A percentile compares a stretch with the other conserved stretches of the same genome.
phyloP scores from a whole-genome alignment of 2,113 vertebrate species.

The Sakesphorus luctuosus region DNA sequence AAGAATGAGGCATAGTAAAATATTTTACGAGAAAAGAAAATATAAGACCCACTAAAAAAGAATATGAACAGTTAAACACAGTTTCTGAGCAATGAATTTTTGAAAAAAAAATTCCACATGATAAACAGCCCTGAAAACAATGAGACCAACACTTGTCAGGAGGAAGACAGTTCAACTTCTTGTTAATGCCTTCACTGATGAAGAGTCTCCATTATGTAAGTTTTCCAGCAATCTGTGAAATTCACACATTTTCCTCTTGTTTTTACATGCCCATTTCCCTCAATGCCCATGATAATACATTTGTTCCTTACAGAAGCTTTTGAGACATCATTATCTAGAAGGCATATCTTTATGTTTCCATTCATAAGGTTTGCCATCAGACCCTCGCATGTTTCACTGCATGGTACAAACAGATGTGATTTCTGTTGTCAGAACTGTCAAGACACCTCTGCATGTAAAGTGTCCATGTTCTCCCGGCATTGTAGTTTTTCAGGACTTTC shows the following conservation, averaged over 20 bases:
- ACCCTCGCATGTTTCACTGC: not conserved
- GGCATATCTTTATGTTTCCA: not conserved
- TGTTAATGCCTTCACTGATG: not conserved
- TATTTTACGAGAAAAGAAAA: not conserved
- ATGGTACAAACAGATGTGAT: not conserved
- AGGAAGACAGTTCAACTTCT: not conserved
- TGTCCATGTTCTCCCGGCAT: not conserved
- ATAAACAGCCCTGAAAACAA: not conserved
- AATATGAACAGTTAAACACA: not conserved
- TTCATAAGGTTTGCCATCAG: not conserved
- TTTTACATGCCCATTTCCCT: not conserved
- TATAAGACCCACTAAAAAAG: not conserved
- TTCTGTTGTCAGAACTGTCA: not conserved
- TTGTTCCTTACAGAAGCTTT: not conserved
- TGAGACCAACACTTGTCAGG: not conserved
- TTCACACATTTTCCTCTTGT: not conserved
- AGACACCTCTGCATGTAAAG: not conserved
- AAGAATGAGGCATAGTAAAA: not conserved
- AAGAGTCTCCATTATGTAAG: not conserved
- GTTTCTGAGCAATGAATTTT: not conserved
- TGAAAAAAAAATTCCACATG: not conserved
- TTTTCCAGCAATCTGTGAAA: not conserved
- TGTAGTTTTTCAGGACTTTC: not conserved
- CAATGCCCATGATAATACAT: not conserved
- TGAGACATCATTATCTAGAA: not conserved